Conservation (phyloP, 2,888 invertebrate species). For the Scaptomyza polygonia region DNA sequence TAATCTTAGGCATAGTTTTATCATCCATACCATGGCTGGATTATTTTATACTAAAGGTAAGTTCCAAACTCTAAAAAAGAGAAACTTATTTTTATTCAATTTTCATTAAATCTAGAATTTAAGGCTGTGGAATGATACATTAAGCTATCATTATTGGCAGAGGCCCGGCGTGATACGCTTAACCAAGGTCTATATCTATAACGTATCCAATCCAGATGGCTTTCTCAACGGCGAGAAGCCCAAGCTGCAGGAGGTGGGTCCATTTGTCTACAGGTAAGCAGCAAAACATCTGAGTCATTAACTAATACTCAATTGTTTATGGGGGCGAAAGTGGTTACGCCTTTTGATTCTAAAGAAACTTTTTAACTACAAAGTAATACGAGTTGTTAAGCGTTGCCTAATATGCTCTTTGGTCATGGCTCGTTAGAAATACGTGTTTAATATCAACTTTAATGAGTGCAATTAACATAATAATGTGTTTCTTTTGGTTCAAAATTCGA, state of each 20-base stretch:
- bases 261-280: conserved; percentile 93
- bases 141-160: conserved; percentile 95
- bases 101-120: conserved; percentile 88
- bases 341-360: conserved; percentile 45
- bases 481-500: conserved; percentile 8
- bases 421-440: conserved; percentile 57
- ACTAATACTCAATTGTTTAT: background rate
- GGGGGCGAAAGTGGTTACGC: conserved; percentile 57
- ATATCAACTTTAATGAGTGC: conserved; percentile 56
- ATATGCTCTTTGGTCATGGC: conserved; percentile 60
- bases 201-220: conserved; percentile 93
- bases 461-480: conserved; percentile 67
- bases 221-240: conserved; percentile 92
- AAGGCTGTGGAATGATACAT: conserved; percentile 92
- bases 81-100: conserved; percentile 56
- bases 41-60: conserved; percentile 93
- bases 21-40: conserved; percentile 95
- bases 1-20: conserved; percentile 91
- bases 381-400: conserved; percentile 46
- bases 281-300: background rate
- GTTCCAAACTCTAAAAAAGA: conserved; percentile 39
- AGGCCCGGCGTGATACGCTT: conserved; percentile 92
- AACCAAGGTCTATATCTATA: conserved; percentile 95
- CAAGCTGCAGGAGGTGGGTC: conserved; percentile 92
- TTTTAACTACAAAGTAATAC: conserved; percentile 22